Evolutionary conservation across 2,888 invertebrate genomes (phyloP), one percentile per base, ranked within the genome.

Genomic region (Drosophila parthenogenetica): DNA sequence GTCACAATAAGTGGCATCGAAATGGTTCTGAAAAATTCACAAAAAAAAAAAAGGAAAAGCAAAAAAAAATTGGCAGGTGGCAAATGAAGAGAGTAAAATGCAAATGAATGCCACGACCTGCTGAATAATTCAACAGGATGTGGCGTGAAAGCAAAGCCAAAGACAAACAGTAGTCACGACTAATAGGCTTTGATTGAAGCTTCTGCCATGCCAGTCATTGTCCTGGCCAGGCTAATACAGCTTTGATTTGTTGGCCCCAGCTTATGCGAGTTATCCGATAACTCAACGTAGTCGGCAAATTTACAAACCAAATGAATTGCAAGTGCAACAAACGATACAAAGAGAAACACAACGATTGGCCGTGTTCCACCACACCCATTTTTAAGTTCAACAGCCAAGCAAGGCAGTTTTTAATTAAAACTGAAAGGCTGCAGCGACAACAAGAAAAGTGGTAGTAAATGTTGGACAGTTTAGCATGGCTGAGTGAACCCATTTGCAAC

Each of bases 111-210:
- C 49, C 61, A 51, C n/a, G 35, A 64, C 50, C 66, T 82, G 70
- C 25, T 87, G 87, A 87, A 87, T 87, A 62, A 87, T 87, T 90
- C 89, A 87, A 29, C 72, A 87, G 84, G 60, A 75, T 76, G 73
- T 45, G 64, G 67, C 42, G 32, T 45, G 54, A 61, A 49, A 62
- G 54, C 66, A 13, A 53, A 43, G 57, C 59, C 70, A 63, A 71
- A 74, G 72, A 73, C 82, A 70, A 81, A 81, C 69, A 78, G 66
- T 73, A 73, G 71, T 59, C 68, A 16, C 43, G 50, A 50, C 84
- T 77, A 84, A 87, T 77, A 77, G 67, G 81, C 74, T 73, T 62
- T 84, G 89, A 84, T 89, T 88, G 75, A 87, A 57, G 67, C 70
- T 69, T 73, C 64, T 60, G 78, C 75, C 73, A 70, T 84, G 87